Evolutionary conservation across 2,888 invertebrate genomes (phyloP), one percentile per base, ranked within the genome.

Genomic region (Carterocephalus palaemon): DNA sequence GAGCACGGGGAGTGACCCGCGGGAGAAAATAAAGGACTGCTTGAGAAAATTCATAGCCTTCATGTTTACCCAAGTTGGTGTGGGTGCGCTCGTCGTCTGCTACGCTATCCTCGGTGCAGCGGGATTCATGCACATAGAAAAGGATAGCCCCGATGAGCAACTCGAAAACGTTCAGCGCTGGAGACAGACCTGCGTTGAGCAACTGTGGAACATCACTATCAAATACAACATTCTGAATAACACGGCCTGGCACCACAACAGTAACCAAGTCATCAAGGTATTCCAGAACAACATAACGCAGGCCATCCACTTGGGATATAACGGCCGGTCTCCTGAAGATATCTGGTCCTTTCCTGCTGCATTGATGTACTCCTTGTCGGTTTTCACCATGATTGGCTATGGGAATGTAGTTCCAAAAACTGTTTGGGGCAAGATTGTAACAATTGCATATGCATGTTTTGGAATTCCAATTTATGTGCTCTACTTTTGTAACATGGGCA

Each of bases 31-130:
- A 45, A 95, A 94, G 75, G 93, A 95, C 66, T 96, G 95, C 70
- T 93, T 93, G 62, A 89, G 96, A 28, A 95, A 95, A 75, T 89
- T 95, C 58, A 91, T 95, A 45, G 95, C 95, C 4, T 96, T 96
- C 67, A 96, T 96, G 95, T 96, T 95, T 82, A 96, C 96, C 4
- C 95, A 95, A 89, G 93, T 94, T 64, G 96, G 96, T 56, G 95
- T 96, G 20, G 96, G 95, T 43, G 95, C 94, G 4, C 84, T 96
- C 9, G 93, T 96, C 31, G 94, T 96, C 2, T 92, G 95, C 53
- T 96, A 96, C 70, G 94, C 96, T 16, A 91, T 96, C 42, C 90
- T 95, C 17, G 96, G 96, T 0, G 95, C 96, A 0, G 90, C 93
- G 9, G 90, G 92, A 32, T 96, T 96, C 71, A 92, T 91, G 78